Base-by-base conservation (phyloP, 2,113 vertebrate species). In the Phainopepla nitens region DNA sequence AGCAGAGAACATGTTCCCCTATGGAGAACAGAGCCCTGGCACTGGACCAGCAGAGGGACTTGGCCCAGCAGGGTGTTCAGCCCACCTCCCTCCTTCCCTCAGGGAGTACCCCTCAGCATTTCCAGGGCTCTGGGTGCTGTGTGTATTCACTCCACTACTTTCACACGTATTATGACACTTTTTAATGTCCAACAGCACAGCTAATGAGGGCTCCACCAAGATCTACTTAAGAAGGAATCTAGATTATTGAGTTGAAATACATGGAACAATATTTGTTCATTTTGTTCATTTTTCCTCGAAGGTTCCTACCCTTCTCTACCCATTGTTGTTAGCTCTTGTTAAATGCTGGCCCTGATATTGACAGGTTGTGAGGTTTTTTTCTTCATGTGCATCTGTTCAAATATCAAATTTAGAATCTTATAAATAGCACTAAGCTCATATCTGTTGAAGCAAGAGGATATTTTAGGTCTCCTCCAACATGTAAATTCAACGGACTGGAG, bases 391-490 rank as follows among this genome's bases (percentile, higher is more conserved):
- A 96, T 96, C 96, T 98, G 95, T 96, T 97, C 97, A 96, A 56
- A 93, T 94, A 96, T 97, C 93, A 98, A 97, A 98, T 98, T 98
- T 98, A 98, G 97, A 97, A 82, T 83, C 47, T 87, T 98, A 96
- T 96, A 97, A 97, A 97, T 97, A 98, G 97, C 72, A 88, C 90
- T 77, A 94, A 69, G 88, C 68, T 97, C 97, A 96, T 93, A 72
- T 47, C 83, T 64, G 87, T 76, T 96, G 81, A 96, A 65, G 89
- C 47, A 89, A 65, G 56, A 73, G 84, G 92, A 75, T 96, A 96
- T 95, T 96, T 96, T 97, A 72, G 70, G 81, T 66, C 76, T 94
- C 95, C 86, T 90, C 24, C 56, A 60, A 58, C 64, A 76, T 68
- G 56, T 89, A 94, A 96, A 61, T 80, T 89, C 75, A 93, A 64